phyloP scores from a whole-genome alignment of 2,797 vertebrate species.

The Chaetodon trifasciatus region DNA sequence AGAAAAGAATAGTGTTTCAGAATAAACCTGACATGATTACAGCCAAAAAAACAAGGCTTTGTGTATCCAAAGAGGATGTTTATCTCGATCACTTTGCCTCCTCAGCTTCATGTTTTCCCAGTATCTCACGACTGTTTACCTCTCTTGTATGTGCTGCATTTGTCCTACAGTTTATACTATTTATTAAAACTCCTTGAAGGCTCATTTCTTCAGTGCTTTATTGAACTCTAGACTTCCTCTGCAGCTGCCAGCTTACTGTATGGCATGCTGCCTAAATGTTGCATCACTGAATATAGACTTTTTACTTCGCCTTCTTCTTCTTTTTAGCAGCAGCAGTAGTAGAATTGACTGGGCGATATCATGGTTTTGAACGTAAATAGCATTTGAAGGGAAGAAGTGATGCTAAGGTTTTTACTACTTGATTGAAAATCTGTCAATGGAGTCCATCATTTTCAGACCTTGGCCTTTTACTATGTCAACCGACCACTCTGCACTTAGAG shows the following conservation, averaged over 20 bases:
- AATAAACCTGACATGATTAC: constrained; percentile 13
- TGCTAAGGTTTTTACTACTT: neutral
- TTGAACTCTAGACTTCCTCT: constrained; percentile 20
- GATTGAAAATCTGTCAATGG: constrained; percentile 7
- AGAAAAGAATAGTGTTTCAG: constrained; percentile 8
- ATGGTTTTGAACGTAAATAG: constrained; percentile 6
- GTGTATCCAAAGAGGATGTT: constrained; percentile 17
- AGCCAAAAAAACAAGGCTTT: constrained; percentile 4
- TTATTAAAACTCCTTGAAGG: constrained; percentile 23
- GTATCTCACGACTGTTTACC: constrained; percentile 15
- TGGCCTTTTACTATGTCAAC: constrained; percentile 2
- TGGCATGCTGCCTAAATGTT: constrained; percentile 43
- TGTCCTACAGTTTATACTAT: constrained; percentile 17
- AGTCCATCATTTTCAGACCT: constrained; percentile 34
- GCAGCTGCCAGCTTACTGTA: constrained; percentile 30
- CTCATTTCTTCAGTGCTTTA: constrained; percentile 11
- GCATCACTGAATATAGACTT: constrained; percentile 16
- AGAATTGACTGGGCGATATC: neutral
- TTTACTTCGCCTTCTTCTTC: constrained; percentile 1
- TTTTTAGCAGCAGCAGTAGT: neutral
- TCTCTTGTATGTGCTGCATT: constrained; percentile 18
- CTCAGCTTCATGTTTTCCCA: neutral
- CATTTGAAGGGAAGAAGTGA: constrained; percentile 8
- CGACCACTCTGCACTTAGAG: neutral
- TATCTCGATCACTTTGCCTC: constrained; percentile 10